phyloP scores from a whole-genome alignment of 2,797 vertebrate species.

The Enteromius afrohamiltoni region DNA sequence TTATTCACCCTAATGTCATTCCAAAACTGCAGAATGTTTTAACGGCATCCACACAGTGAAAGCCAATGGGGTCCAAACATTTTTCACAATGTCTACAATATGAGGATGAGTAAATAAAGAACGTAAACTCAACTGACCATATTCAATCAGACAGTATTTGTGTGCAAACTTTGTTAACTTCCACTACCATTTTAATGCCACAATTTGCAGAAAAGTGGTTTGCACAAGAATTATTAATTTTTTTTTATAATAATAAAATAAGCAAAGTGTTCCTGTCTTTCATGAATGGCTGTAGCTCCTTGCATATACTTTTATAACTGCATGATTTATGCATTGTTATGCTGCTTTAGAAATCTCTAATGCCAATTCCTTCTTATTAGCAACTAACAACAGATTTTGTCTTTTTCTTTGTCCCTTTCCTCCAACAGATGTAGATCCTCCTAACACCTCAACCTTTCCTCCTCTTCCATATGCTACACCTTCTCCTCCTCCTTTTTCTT shows the following conservation, averaged over 20 bases:
- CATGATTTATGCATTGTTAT: background rate
- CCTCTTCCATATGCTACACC: conserved; percentile 50
- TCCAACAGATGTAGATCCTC: conserved; percentile 55
- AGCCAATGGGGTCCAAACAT: background rate
- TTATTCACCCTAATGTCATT: background rate
- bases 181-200: background rate
- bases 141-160: background rate
- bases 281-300: background rate
- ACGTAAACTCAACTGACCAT: background rate
- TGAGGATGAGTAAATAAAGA: background rate
- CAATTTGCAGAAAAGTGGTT: background rate
- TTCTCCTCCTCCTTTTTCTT: conserved; percentile 23
- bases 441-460: conserved; percentile 24
- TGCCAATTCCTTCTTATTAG: background rate
- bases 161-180: background rate
- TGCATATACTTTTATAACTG: background rate
- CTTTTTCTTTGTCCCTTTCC: conserved; percentile 22
- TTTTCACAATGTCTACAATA: background rate
- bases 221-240: no score
- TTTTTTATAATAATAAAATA: no score
- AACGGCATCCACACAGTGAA: background rate
- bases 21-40: background rate
- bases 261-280: background rate
- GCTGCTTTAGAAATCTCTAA: conserved; percentile 2
- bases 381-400: conserved; percentile 34